phyloP scores from a whole-genome alignment of 2,888 invertebrate species.

The Chrysopilus asiliformis region DNA sequence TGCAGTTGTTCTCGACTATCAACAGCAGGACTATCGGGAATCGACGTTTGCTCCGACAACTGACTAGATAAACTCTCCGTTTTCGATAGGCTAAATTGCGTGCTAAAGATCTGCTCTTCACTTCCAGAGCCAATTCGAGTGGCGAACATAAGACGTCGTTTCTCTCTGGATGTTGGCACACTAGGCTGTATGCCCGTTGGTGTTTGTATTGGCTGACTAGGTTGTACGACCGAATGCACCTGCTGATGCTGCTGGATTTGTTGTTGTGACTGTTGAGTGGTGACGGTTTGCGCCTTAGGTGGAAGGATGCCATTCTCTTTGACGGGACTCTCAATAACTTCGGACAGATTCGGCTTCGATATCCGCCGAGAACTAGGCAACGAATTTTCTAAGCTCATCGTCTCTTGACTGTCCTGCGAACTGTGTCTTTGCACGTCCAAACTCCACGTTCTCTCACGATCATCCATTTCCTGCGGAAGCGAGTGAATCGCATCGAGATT shows the following conservation, averaged over 20 bases:
- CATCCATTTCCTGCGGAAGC: slow-evolving; percentile 35
- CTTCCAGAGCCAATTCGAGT: slow-evolving; percentile 50
- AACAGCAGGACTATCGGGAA: slow-evolving; percentile 18
- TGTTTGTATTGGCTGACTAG: slow-evolving; percentile 16
- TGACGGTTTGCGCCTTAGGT: not conserved
- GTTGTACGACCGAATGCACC: no score
- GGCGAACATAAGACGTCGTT: slow-evolving; percentile 46
- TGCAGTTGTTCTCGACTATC: slow-evolving; percentile 22
- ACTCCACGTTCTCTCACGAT: slow-evolving; percentile 27
- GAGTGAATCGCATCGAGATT: slow-evolving; percentile 45
- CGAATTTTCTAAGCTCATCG: slow-evolving; percentile 33
- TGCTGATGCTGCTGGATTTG: slow-evolving; percentile 18
- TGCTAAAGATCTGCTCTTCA: slow-evolving; percentile 54
- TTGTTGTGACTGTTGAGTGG: not conserved
- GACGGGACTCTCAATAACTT: slow-evolving; percentile 21
- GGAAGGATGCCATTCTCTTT: slow-evolving; percentile 23
- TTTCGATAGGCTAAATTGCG: slow-evolving; percentile 49
- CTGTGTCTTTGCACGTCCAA: slow-evolving; percentile 30
- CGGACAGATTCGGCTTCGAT: slow-evolving; percentile 19
- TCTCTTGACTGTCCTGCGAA: slow-evolving; percentile 41
- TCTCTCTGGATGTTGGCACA: slow-evolving; percentile 27
- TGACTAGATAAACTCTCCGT: slow-evolving; percentile 50
- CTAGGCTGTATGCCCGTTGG: slow-evolving; percentile 16
- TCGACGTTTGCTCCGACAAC: slow-evolving; percentile 38
- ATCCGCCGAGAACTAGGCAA: slow-evolving; percentile 20